Evolutionary conservation across 1,140 invertebrate species (phyloP), one percentile per base, ranked within the genome.

Genomic region (Sycophila sp.): DNA sequence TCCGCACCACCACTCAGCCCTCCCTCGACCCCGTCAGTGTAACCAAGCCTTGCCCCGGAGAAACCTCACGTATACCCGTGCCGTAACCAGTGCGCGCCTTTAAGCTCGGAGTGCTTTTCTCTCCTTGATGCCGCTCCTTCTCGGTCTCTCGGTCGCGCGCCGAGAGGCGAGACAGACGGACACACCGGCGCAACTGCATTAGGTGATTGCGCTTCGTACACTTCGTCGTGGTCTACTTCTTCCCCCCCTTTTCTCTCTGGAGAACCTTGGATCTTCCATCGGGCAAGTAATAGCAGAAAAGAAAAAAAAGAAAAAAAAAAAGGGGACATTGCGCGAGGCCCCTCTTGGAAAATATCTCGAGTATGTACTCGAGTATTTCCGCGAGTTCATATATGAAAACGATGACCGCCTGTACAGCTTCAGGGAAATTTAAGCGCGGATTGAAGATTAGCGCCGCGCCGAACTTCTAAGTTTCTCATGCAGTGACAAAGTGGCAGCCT

Each of bases 351-450:
- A n/a, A n/a, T n/a, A n/a, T n/a, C n/a, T n/a, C n/a, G n/a, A n/a
- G n/a, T n/a, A n/a, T n/a, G n/a, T n/a, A n/a, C n/a, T n/a, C n/a
- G n/a, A n/a, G n/a, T n/a, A n/a, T n/a, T n/a, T n/a, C n/a, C n/a
- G n/a, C n/a, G n/a, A n/a, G n/a, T n/a, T n/a, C n/a, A n/a, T n/a
- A n/a, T n/a, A n/a, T n/a, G n/a, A n/a, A n/a, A n/a, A n/a, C n/a
- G n/a, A n/a, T n/a, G n/a, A n/a, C 7, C 7, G 42, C 42, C 56
- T 13, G 53, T 42, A 47, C 73, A 73, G 76, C 76, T 79, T 69
- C n/a, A n/a, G n/a, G n/a, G 75, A 76, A 80, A 80, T 76, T 78
- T 78, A 77, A 78, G 76, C 71, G 75, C 69, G 70, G 71, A 77
- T 78, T 78, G 69, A 75, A 77, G 76, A 78, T 78, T 73, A 63